Percentiles rank a stretch among this genome's conserved stretches.
phyloP scores from a whole-genome alignment of 2,888 invertebrate species.

The Venusia cambrica region DNA sequence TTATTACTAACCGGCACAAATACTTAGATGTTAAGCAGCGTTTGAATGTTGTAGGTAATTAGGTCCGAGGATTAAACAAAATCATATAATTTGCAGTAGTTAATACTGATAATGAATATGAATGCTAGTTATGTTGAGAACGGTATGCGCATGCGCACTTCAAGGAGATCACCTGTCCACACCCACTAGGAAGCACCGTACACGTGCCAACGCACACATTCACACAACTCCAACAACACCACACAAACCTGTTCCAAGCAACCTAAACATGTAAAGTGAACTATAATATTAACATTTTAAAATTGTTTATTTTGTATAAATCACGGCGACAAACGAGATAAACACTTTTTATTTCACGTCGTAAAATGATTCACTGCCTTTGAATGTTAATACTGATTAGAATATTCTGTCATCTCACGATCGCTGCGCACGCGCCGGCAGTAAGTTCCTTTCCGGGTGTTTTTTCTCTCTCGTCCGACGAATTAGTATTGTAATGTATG shows the following conservation, averaged over 20 bases:
- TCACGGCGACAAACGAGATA: constrained; percentile 39
- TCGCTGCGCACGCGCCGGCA: constrained; percentile 45
- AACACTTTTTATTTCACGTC: constrained; percentile 36
- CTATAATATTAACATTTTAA: constrained; percentile 30
- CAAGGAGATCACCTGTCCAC: constrained; percentile 45
- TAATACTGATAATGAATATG: background rate
- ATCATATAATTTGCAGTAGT: too few species aligned
- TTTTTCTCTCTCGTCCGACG: constrained; percentile 45
- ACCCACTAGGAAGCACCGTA: constrained; percentile 44
- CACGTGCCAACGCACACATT: constrained; percentile 9
- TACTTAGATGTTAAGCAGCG: too few species aligned
- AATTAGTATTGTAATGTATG: constrained; percentile 71
- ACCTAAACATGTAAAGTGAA: constrained; percentile 15
- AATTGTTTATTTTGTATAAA: constrained; percentile 38
- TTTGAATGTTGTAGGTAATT: too few species aligned
- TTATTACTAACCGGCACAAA: too few species aligned
- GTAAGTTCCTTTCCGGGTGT: constrained; percentile 48
- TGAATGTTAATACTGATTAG: constrained; percentile 49
- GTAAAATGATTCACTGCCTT: constrained; percentile 49
- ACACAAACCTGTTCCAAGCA: constrained; percentile 7
- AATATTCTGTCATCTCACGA: constrained; percentile 43
- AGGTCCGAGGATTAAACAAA: too few species aligned
- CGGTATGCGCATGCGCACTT: constrained; percentile 18
- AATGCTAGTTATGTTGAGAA: constrained; percentile 3
- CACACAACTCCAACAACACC: constrained; percentile 2